Evolutionary conservation across 2,888 invertebrate species (phyloP), one percentile per base, ranked within the genome.

Genomic region (Operophtera brumata): DNA sequence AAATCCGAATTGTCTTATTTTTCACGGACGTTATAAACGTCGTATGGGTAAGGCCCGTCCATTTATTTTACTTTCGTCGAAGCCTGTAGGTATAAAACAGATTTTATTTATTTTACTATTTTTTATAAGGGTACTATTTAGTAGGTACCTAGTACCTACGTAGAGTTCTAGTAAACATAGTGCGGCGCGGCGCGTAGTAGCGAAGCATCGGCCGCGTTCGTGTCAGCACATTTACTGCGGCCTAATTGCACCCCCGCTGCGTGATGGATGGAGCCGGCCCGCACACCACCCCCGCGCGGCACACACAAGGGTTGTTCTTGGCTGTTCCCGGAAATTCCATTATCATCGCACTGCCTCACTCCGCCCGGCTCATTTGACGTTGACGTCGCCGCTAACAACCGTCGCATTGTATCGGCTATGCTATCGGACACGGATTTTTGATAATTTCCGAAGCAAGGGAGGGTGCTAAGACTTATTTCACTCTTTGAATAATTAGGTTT

Each of bases 301-400:
- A 80, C 81, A 82, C 73, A 82, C 77, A 82, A 83, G 88, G 88
- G 88, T 84, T 85, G 86, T 87, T 88, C 82, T 80, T 87, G 86
- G 86, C 84, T 86, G 86, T 89, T 89, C 84, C 80, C 80, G 84
- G 87, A 88, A 89, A 86, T 85, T 82, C 83, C 84, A 86, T 87
- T 86, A 88, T 84, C 78, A 80, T 78, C 67, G 58, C 58, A 56
- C 43, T 69, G 70, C 69, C 70, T 77, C 73, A 73, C 74, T 65
- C 65, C 63, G 68, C 64, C 64, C 73, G 2, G 75, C 70, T 82
- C 78, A 77, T 84, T 84, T 84, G 78, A 83, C 78, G 78, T 80
- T 80, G 77, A 78, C 79, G 69, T 75, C 74, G 78, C 75, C 74
- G 74, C 66, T 70, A 69, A 74, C 75, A 74, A 69, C 73, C 68